Base-by-base conservation (phyloP, 2,888 invertebrate species). In the Oegoconia quadripuncta region DNA sequence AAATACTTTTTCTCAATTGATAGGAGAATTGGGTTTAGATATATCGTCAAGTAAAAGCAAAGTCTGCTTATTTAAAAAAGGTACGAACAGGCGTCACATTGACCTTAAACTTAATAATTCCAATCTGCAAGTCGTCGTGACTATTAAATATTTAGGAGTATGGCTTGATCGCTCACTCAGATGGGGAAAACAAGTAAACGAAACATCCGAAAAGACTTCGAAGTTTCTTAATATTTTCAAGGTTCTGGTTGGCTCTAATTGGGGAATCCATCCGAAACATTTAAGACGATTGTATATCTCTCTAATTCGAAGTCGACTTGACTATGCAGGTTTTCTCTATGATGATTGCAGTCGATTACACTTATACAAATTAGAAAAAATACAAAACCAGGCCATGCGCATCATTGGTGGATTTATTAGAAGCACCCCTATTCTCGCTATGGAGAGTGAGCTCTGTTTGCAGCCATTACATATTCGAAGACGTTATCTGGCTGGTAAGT, bases 121-220 rank as follows among this genome's bases (percentile, higher is more conserved):
- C 13, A 1, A 3, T 2, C 16, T 34, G 6, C 14, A 23, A 7
- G 23, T 34, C 9, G 25, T 25, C 2, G 17, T 11, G 8, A 17
- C 14, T 52, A 9, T 52, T 48, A 63, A 52, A 39, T 61, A 58
- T 38, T 30, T 62, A 12, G 55, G 58, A 9, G 4, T 59, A 9
- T 57, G 58, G 57, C 23, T 62, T 1, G 59, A 61, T 38, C 30
- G 35, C 1, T 37, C 37, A 0, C 23, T 61, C 4, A 37, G 36
- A 5, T 64, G 59, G 64, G 8, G 16, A 2, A 56, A 45, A 41
- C 59, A 59, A 18, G 47, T 59, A 13, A 49, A 55, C 23, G 55
- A 55, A 28, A 29, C 39, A 0, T 16, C 1, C 4, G 30, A 34
- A 7, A 59, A 54, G 37, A 13, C 25, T 0, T 16, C 15, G n/a